Evolutionary conservation across 2,888 invertebrate genomes (phyloP).

Genomic region (Diaperis boleti): DNA sequence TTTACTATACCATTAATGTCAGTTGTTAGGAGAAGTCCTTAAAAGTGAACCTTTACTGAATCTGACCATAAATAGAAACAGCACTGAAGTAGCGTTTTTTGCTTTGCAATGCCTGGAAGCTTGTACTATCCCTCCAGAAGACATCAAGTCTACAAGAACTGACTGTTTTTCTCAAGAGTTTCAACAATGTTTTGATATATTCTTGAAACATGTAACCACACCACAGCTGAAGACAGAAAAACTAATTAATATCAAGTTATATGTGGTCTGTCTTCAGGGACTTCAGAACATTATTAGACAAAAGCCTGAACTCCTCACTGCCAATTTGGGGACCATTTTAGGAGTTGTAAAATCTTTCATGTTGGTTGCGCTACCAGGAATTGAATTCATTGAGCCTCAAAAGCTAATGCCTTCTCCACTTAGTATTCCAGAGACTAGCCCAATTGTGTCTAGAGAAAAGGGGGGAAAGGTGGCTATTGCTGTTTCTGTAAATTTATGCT

Average conservation of each 20-base stretch:
- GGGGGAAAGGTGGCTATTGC: constrained; percentile 71
- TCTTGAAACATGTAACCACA: constrained; percentile 17
- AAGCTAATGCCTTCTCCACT: constrained; percentile 73
- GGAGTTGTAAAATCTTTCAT: constrained; percentile 72
- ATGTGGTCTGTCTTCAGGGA: constrained; percentile 65
- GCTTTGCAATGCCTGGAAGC: constrained; percentile 61
- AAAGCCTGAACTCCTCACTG: constrained; percentile 57
- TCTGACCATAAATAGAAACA: constrained; percentile 31
- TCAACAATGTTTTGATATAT: constrained; percentile 53
- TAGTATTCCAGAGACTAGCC: constrained; percentile 68
- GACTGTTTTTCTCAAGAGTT: constrained; percentile 31
- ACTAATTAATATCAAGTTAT: constrained; percentile 62
- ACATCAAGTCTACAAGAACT: constrained; percentile 10
- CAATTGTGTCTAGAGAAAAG: constrained; percentile 58
- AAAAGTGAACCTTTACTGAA: constrained; percentile 44
- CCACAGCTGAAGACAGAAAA: background rate
- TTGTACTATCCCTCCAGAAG: constrained; percentile 49
- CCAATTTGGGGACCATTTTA: constrained; percentile 68
- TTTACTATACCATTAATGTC: constrained; percentile 33
- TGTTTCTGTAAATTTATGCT: constrained; percentile 10
- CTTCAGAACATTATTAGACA: constrained; percentile 61
- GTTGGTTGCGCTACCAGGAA: constrained; percentile 67
- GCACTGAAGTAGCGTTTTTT: constrained; percentile 50
- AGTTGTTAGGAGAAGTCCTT: constrained; percentile 51
- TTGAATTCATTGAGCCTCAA: constrained; percentile 67